These are phyloP conservation scores for Hycleus cichorii DNA, from an alignment of 1,140 invertebrate species.

Conservation along the genomic window DNA sequence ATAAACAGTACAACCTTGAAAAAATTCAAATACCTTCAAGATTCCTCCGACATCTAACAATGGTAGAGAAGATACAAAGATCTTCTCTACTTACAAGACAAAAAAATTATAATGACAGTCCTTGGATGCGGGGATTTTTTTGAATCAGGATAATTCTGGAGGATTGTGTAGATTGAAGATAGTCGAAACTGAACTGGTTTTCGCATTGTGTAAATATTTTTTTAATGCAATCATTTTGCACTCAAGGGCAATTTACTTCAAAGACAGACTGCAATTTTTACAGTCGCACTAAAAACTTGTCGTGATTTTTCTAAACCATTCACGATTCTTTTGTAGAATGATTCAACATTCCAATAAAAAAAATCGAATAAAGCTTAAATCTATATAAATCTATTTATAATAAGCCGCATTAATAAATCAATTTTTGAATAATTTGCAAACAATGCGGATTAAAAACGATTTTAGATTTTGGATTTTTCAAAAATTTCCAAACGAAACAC, in stretches of 20 bases:
- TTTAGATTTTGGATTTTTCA: neutral
- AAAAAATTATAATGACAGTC: no score
- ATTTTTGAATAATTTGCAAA: no score
- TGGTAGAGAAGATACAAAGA: no score
- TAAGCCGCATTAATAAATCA: neutral
- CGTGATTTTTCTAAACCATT: constrained; percentile 3
- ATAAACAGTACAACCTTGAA: constrained; percentile 11
- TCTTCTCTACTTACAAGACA: no score
- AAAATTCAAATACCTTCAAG: constrained; percentile 9
- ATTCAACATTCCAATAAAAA: constrained; percentile 3
- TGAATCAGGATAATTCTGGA: no score
- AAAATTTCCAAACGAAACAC: neutral
- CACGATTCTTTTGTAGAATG: neutral
- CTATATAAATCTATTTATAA: neutral
- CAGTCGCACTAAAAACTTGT: constrained; percentile 11
- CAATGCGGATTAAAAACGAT: constrained; percentile 1
- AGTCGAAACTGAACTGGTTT: no score
- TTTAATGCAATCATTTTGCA: neutral
- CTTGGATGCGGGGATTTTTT: no score
- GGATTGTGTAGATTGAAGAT: no score
- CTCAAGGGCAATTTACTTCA: constrained; percentile 11
- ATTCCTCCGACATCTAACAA: neutral
- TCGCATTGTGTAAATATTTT: no score
- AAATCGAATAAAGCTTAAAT: no score
- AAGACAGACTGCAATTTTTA: constrained; percentile 12